Conservation (phyloP, 2,888 invertebrate genomes). For the Sminthurides aquaticus region DNA sequence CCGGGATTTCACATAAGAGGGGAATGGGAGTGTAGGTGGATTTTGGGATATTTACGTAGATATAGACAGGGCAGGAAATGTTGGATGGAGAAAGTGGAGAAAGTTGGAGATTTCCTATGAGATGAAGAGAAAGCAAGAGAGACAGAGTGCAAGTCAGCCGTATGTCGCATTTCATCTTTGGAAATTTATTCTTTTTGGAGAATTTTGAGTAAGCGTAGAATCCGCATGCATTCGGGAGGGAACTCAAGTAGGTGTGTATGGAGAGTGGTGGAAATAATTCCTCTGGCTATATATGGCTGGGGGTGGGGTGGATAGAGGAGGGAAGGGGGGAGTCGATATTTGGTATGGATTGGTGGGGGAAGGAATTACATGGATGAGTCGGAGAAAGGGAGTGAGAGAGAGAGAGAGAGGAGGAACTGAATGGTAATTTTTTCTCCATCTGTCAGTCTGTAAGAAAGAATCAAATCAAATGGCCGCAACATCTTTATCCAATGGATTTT, state of each 20-base stretch:
- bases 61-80: no score
- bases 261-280: background rate
- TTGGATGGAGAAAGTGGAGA: no score
- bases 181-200: background rate
- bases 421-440: constrained; percentile 28
- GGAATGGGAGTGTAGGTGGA: no score
- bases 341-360: background rate
- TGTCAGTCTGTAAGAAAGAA: constrained; percentile 26
- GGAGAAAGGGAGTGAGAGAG: constrained; percentile 8
- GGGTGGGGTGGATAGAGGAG: background rate
- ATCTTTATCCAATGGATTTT: constrained; percentile 29
- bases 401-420: constrained; percentile 17
- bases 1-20: no score
- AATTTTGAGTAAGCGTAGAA: no score
- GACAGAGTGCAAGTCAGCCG: background rate
- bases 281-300: background rate
- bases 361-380: constrained; percentile 6
- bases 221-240: no score
- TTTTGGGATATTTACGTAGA: no score
- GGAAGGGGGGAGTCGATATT: background rate
- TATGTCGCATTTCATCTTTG: background rate
- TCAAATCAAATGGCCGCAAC: constrained; percentile 29
- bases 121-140: background rate
- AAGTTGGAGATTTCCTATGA: no score
- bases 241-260: background rate